These are phyloP conservation scores for Cydia fagiglandana DNA, from an alignment of 1,140 invertebrate genomes.

Conservation along the genomic window DNA sequence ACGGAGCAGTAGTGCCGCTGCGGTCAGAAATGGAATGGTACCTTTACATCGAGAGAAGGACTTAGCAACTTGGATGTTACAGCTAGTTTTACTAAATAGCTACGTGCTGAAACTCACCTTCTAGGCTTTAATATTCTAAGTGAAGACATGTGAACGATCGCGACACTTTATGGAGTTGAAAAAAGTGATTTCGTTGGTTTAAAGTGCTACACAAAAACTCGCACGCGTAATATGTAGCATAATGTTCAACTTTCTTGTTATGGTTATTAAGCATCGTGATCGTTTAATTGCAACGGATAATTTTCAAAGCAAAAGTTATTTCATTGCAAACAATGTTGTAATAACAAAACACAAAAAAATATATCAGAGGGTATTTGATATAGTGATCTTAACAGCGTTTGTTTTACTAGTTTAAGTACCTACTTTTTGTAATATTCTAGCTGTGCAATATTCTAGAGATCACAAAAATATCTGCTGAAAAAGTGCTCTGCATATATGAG, in stretches of 20 bases:
- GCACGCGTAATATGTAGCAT: neutral
- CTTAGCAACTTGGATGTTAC: neutral
- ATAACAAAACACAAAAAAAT: neutral
- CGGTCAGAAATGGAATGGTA: too few species aligned
- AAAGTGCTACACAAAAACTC: neutral
- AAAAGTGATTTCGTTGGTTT: neutral
- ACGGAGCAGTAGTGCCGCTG: too few species aligned
- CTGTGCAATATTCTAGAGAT: neutral
- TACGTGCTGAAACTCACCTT: neutral
- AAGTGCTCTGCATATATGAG: neutral
- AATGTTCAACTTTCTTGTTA: neutral
- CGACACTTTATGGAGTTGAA: neutral
- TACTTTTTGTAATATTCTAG: neutral
- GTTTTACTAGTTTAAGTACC: neutral
- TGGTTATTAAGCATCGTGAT: slow-evolving; percentile 1
- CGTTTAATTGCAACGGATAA: neutral
- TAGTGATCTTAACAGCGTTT: neutral
- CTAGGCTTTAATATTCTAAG: slow-evolving; percentile 3
- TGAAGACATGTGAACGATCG: neutral
- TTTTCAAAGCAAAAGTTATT: neutral
- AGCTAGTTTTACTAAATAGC: neutral
- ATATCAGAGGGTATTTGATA: neutral
- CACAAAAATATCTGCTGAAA: neutral
- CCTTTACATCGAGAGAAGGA: neutral
- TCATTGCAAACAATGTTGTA: neutral